These are phyloP conservation scores for Graptemys geographica DNA, from an alignment of 2,797 vertebrate genomes.

Conservation along the genomic window DNA sequence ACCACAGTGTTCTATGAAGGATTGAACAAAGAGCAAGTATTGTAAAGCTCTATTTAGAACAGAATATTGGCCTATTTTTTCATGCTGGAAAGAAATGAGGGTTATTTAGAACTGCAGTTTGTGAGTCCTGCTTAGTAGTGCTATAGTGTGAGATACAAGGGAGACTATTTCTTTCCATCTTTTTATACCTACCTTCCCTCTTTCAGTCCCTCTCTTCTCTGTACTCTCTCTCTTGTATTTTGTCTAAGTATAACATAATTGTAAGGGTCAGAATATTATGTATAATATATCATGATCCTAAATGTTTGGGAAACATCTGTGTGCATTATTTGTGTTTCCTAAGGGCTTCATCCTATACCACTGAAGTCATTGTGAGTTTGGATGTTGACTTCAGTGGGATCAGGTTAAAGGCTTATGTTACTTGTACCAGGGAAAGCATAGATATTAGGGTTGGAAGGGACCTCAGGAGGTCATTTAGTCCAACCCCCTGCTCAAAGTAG, in stretches of 20 bases:
- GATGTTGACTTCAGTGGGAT: not conserved
- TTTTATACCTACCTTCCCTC: not conserved
- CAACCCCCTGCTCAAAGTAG: too few relatives aligned
- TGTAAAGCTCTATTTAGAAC: conserved; percentile 24
- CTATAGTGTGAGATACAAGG: not conserved
- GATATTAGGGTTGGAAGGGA: too few relatives aligned
- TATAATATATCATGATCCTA: not conserved
- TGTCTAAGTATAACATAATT: not conserved
- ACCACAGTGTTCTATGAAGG: conserved; percentile 29
- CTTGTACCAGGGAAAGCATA: not conserved
- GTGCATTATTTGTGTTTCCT: not conserved
- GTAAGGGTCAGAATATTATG: not conserved
- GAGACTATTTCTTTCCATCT: not conserved
- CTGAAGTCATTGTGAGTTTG: not conserved
- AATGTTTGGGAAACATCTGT: not conserved
- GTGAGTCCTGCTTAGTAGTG: not conserved
- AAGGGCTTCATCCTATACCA: not conserved
- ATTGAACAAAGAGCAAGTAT: conserved; percentile 35
- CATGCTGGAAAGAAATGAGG: not conserved
- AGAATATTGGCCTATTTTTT: conserved; percentile 24
- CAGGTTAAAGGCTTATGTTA: not conserved
- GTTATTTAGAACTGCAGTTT: conserved; percentile 28
- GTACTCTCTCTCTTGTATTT: not conserved
- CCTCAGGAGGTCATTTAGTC: too few relatives aligned
- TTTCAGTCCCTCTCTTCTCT: not conserved